Evolutionary conservation across 1,140 invertebrate species (phyloP).

Genomic region (Acromyrmex echinatior): DNA sequence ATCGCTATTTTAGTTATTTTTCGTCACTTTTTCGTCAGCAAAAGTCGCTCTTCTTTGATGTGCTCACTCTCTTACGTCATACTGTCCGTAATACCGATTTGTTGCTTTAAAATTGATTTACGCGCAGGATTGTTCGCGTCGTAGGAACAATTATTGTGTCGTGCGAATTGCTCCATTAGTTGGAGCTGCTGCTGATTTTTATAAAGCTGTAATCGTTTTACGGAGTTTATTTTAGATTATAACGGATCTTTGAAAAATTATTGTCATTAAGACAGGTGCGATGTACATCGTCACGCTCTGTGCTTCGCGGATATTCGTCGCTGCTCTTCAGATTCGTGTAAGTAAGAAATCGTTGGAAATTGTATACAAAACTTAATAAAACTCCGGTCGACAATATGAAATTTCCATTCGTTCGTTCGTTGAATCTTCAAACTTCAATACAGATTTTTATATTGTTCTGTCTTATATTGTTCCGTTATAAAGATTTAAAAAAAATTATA

Average conservation of each 20-base stretch:
- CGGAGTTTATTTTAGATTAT: slow-evolving; percentile 46
- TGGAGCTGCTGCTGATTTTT: slow-evolving; percentile 15
- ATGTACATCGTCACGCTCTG: slow-evolving; percentile 15
- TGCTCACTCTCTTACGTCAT: not conserved
- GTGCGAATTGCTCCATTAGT: slow-evolving; percentile 20
- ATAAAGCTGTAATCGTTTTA: slow-evolving; percentile 26
- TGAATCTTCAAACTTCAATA: no score
- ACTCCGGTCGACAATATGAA: no score
- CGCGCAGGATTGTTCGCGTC: not conserved
- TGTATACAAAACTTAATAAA: not conserved
- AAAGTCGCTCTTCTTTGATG: not conserved
- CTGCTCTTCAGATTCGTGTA: not conserved
- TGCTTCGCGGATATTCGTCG: not conserved
- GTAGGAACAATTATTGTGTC: not conserved
- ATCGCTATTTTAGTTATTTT: slow-evolving; percentile 30
- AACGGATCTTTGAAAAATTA: slow-evolving; percentile 57
- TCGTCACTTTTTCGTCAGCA: not conserved
- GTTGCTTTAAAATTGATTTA: slow-evolving; percentile 9
- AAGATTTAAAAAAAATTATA: no score
- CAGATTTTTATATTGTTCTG: no score
- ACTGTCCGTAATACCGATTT: slow-evolving; percentile 5
- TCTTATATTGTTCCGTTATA: no score
- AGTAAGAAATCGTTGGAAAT: not conserved
- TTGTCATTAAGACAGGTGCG: slow-evolving; percentile 31
- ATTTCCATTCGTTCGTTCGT: no score